Evolutionary conservation across 2,113 vertebrate species (phyloP), one percentile per base, ranked within the genome.

Genomic region (Mandrillus leucophaeus): DNA sequence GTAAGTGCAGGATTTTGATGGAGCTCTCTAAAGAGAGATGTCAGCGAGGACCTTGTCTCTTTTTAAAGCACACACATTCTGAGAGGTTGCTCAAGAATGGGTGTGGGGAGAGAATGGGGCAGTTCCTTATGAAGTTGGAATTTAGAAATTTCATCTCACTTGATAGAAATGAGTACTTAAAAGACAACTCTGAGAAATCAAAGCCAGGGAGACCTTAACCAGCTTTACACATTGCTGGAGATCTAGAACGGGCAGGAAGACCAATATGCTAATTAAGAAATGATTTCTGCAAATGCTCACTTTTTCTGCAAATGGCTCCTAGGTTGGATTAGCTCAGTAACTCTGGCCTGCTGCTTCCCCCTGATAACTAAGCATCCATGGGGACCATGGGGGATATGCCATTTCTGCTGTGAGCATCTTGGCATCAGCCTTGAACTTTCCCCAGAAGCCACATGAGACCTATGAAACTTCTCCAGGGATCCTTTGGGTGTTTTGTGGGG

Each of bases 1-100:
- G 98, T 95, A 97, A 98, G 95, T 97, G 97, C 96, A 73, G 94
- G 98, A 97, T 61, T 96, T 93, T 97, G 97, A 95, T 97, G 96
- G 95, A 66, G 95, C 96, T 97, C 92, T 97, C 97, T 94, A 96
- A 97, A 98, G 76, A 93, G 52, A 96, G 91, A 95, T 97, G 96
- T 95, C 86, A 95, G 96, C 13, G 5, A 80, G 98, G 86, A 98
- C 97, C 94, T 97, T 59, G 96, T 76, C 97, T 98, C 78, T 97
- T 88, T 92, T 96, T 95, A 97, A 97, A 98, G 97, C 98, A 97
- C 25, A 93, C 88, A 97, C 30, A n/a, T 96, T 98, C 93, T 93
- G 95, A 98, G 96, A 98, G 95, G 96, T 78, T 85, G 80, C 95
- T 98, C 70, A 73, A 97, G 95, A 92, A 90, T 88, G 97, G 96